Conservation (phyloP, 2,888 invertebrate genomes). For the Eupithecia centaureata region DNA sequence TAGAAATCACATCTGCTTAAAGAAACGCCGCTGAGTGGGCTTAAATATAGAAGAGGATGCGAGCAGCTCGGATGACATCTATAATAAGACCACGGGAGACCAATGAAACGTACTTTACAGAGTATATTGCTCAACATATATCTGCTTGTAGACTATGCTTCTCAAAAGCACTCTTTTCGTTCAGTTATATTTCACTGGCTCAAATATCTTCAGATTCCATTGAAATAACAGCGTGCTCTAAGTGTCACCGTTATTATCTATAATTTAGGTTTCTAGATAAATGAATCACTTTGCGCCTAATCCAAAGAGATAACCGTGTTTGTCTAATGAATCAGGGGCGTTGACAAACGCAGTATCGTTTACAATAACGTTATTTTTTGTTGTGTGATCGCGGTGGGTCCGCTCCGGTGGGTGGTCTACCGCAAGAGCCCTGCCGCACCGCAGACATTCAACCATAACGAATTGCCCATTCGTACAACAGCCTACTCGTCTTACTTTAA, state of each 20-base stretch:
- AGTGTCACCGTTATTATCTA: conserved; percentile 18
- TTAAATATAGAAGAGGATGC: conserved; percentile 82
- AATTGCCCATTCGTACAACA: conserved; percentile 45
- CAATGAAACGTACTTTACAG: conserved; percentile 71
- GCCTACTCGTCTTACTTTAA: conserved; percentile 45
- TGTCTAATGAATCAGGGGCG: conserved; percentile 49
- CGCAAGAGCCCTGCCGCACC: conserved; percentile 52
- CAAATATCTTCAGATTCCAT: conserved; percentile 24
- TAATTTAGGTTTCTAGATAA: conserved; percentile 32
- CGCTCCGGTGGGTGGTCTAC: conserved; percentile 62
- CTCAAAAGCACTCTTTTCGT: conserved; percentile 27
- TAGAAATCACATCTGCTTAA: conserved; percentile 60
- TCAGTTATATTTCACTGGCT: conserved; percentile 15
- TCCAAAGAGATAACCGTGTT: conserved; percentile 42
- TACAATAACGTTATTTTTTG: conserved; percentile 57
- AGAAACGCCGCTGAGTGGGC: conserved; percentile 65
- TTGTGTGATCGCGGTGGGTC: conserved; percentile 60
- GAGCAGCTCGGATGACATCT: conserved; percentile 83
- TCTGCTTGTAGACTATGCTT: conserved; percentile 76
- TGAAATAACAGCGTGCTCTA: conserved; percentile 30
- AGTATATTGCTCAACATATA: conserved; percentile 71
- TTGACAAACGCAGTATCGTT: conserved; percentile 54
- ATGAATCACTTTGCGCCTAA: conserved; percentile 33
- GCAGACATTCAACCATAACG: conserved; percentile 46
- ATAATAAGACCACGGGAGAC: conserved; percentile 82